These are phyloP conservation scores for Paratilapia polleni DNA, from an alignment of 2,113 vertebrate species.

Conservation along the genomic window DNA sequence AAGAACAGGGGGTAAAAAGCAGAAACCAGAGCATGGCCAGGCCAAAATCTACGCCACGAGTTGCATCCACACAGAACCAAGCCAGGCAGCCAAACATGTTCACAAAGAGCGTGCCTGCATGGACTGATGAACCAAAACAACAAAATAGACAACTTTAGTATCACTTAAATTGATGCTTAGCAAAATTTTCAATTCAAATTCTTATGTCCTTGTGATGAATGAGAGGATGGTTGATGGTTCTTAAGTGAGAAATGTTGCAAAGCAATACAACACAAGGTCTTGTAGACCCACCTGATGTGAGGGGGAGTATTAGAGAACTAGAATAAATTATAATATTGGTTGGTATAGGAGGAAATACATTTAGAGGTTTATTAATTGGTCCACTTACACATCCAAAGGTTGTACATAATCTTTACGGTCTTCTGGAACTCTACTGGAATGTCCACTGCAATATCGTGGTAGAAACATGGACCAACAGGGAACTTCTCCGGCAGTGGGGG, in stretches of 20 bases:
- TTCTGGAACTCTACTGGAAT: constrained; percentile 98
- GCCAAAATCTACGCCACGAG: constrained; percentile 93
- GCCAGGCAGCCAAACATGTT: constrained; percentile 99
- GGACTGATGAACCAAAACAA: constrained; percentile 82
- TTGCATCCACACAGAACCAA: constrained; percentile 93
- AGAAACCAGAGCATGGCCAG: constrained; percentile 98
- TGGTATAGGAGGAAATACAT: not conserved
- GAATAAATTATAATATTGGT: not conserved
- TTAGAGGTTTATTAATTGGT: not conserved
- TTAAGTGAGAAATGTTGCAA: not conserved
- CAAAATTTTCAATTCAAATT: not conserved
- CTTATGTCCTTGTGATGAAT: not conserved
- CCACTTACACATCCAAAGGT: constrained; percentile 98
- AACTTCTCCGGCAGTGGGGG: constrained; percentile 95
- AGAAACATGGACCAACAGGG: constrained; percentile 96
- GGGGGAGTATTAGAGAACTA: not conserved
- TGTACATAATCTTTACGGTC: constrained; percentile 99
- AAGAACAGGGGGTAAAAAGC: constrained; percentile 97
- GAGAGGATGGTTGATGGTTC: not conserved
- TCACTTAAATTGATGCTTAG: not conserved
- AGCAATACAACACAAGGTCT: not conserved
- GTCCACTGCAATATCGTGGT: constrained; percentile 96
- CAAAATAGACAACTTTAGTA: not conserved
- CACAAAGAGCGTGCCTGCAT: constrained; percentile 93
- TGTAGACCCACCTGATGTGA: not conserved